phyloP scores from a whole-genome alignment of 2,888 invertebrate species.

The Phortica magna region DNA sequence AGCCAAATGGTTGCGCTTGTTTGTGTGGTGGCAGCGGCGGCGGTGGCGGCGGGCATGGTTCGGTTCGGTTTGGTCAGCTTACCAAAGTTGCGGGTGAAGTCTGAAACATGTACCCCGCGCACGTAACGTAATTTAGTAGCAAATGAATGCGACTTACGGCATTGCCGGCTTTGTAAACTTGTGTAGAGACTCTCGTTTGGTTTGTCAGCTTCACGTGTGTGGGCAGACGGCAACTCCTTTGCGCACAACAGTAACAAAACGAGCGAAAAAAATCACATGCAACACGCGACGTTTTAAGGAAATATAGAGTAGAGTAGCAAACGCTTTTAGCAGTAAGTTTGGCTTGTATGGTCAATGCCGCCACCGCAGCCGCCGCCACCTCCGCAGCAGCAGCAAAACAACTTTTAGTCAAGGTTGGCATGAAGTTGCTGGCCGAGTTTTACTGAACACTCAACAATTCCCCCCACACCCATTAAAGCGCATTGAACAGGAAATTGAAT shows the following conservation, averaged over 20 bases:
- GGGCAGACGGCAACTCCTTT: constrained; percentile 68
- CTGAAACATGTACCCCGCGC: constrained; percentile 54
- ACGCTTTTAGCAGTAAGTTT: not conserved
- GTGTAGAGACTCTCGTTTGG: constrained; percentile 24
- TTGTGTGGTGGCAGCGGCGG: not conserved
- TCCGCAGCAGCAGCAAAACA: too few species aligned
- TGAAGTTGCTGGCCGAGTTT: not conserved
- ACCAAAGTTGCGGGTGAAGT: constrained; percentile 19
- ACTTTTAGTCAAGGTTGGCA: constrained; percentile 12
- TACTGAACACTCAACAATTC: not conserved
- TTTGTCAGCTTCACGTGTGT: constrained; percentile 49
- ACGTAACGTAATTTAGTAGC: constrained; percentile 73
- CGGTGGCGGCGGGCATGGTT: too few species aligned
- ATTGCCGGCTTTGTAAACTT: not conserved
- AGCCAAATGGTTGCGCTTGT: not conserved
- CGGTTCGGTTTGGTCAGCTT: not conserved
- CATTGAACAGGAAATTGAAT: constrained; percentile 24
- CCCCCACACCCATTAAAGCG: not conserved
- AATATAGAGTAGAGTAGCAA: not conserved
- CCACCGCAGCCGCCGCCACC: not conserved
- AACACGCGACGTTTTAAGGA: not conserved
- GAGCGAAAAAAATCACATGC: too few species aligned
- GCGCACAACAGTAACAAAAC: constrained; percentile 41
- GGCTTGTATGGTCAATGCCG: constrained; percentile 18
- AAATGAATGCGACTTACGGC: constrained; percentile 46